phyloP scores from a whole-genome alignment of 2,888 invertebrate genomes.

The Drosophila neutralis region DNA sequence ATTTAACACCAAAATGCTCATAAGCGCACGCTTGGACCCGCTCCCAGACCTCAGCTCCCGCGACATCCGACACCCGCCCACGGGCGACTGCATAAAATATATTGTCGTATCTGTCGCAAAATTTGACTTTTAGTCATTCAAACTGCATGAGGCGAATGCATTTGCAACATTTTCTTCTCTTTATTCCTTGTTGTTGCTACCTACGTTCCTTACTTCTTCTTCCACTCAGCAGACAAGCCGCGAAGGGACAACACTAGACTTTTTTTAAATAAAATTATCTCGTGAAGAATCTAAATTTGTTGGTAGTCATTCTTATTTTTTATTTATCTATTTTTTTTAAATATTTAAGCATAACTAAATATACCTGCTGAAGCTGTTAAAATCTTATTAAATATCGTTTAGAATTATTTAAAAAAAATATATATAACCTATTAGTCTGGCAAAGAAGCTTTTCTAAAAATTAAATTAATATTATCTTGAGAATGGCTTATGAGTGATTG shows the following conservation, averaged over 20 bases:
- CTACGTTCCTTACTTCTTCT: conserved; percentile 8
- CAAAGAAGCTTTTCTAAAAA: not conserved
- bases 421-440: not conserved
- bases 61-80: conserved; percentile 50
- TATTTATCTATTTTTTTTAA: too few species aligned
- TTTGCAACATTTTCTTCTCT: conserved; percentile 27
- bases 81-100: conserved; percentile 64
- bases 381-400: not conserved
- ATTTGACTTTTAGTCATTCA: conserved; percentile 70
- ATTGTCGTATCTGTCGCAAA: conserved; percentile 69
- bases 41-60: conserved; percentile 6
- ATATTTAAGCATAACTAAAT: not conserved
- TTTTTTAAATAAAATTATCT: not conserved
- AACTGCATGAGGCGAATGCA: conserved; percentile 39
- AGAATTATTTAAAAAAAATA: not conserved
- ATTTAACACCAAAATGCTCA: conserved; percentile 73
- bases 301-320: not conserved
- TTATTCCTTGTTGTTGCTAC: conserved; percentile 4
- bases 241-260: not conserved
- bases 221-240: not conserved
- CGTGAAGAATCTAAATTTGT: not conserved
- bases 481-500: not conserved
- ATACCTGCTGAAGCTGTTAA: not conserved
- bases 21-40: conserved; percentile 54
- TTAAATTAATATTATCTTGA: not conserved